Evolutionary conservation across 1,140 invertebrate genomes (phyloP).

Genomic region (Microplitis demolitor): DNA sequence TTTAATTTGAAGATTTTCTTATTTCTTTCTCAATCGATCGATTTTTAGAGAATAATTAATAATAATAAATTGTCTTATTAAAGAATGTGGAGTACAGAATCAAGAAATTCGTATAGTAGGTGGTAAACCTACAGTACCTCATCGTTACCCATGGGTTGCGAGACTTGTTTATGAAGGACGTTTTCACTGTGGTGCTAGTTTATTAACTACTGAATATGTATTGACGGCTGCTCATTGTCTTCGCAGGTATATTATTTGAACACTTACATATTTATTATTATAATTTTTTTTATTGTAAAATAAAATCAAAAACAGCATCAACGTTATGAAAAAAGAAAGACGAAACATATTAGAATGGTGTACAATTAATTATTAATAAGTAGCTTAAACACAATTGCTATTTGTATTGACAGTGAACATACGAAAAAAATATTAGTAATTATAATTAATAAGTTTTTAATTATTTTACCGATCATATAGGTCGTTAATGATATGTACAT

Average conservation of each 20-base stretch:
- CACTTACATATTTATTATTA: neutral
- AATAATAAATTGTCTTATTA: conserved; percentile 34
- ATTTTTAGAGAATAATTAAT: neutral
- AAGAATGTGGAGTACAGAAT: conserved; percentile 74
- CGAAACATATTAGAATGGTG: too few relatives aligned
- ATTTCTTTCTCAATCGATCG: neutral
- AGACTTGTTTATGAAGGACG: conserved; percentile 82
- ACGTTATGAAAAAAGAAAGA: too few relatives aligned
- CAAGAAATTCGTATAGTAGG: conserved; percentile 77
- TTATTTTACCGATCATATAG: too few relatives aligned
- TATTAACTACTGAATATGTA: conserved; percentile 75
- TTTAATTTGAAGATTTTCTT: conserved; percentile 4
- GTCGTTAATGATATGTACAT: too few relatives aligned
- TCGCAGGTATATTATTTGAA: conserved; percentile 58
- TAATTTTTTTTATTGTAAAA: too few relatives aligned
- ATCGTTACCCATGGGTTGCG: conserved; percentile 87
- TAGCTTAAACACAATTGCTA: too few relatives aligned
- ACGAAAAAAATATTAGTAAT: too few relatives aligned
- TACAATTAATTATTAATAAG: too few relatives aligned
- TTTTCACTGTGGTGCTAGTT: conserved; percentile 88
- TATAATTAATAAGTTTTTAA: too few relatives aligned
- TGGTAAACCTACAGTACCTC: conserved; percentile 75
- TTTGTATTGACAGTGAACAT: too few relatives aligned
- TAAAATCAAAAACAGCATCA: too few relatives aligned
- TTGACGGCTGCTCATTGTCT: conserved; percentile 73